phyloP scores from a whole-genome alignment of 1,140 invertebrate species.

The Trichonephila clavata region DNA sequence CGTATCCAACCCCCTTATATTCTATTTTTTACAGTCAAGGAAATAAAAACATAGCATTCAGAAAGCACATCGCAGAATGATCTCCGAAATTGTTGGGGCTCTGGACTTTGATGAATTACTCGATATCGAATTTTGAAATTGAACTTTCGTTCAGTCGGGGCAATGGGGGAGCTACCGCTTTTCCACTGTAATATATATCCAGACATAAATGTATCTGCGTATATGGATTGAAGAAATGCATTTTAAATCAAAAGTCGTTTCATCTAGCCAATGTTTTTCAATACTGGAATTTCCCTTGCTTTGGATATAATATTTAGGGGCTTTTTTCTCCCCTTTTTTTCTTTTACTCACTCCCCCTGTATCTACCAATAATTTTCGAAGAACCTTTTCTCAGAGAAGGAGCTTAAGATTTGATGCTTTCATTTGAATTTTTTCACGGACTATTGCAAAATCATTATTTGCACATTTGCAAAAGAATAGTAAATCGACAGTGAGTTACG shows the following conservation, averaged over 20 bases:
- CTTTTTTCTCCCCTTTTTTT: not conserved
- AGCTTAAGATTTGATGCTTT: constrained; percentile 16
- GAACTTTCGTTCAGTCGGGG: constrained; percentile 39
- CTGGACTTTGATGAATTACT: constrained; percentile 73
- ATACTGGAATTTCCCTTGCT: constrained; percentile 49
- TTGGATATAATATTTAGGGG: constrained; percentile 48
- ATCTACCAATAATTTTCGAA: constrained; percentile 9
- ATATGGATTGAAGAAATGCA: constrained; percentile 58
- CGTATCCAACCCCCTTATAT: not conserved
- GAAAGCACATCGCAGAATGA: constrained; percentile 31
- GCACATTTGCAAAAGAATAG: constrained; percentile 14
- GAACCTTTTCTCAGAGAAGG: not conserved
- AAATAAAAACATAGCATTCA: constrained; percentile 62
- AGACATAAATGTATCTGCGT: constrained; percentile 71
- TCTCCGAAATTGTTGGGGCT: constrained; percentile 46
- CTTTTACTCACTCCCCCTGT: not conserved
- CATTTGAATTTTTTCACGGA: constrained; percentile 38
- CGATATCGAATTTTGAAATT: constrained; percentile 75
- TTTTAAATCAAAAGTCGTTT: constrained; percentile 74
- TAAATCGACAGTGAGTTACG: not conserved
- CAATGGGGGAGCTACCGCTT: not conserved
- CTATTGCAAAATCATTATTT: constrained; percentile 35
- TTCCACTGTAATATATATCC: constrained; percentile 60
- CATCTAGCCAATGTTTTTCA: constrained; percentile 70
- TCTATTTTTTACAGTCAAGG: constrained; percentile 5